Base-by-base conservation (phyloP, 2,113 vertebrate genomes). In the Periophthalmodon schlosseri region DNA sequence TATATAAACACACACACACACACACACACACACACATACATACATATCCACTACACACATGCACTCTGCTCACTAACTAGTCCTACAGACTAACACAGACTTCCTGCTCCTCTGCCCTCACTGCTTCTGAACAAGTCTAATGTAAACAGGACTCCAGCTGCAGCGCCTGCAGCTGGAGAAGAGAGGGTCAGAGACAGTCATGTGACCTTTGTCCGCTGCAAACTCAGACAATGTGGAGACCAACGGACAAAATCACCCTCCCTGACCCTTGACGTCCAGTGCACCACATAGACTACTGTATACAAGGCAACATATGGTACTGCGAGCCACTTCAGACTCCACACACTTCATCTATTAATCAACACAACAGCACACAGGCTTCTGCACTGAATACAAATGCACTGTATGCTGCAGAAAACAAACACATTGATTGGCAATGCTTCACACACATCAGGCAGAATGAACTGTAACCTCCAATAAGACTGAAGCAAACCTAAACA, bases 151-250 rank as follows among this genome's bases (percentile, higher is more conserved):
- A 72, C 75, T 88, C 73, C 82, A 81, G 80, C 84, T 85, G 88
- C 65, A 86, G 79, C 21, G 72, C 24, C 66, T 86, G 75, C 87
- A 90, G 83, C 86, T 85, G 89, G 76, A 79, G 76, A 50, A 54
- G 85, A 76, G 72, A 78, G 77, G 89, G 88, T 89, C 87, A 89
- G 83, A 86, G 80, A 75, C 83, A 84, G 86, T 76, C 82, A 81
- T 63, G 57, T 79, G 81, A 87, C 77, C 80, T 69, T 80, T 78
- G 89, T 87, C 88, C 87, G 68, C 88, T 81, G 77, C 81, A 77
- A 85, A 86, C 81, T 69, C 70, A 77, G 20, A 20, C 52, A 72
- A 80, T 73, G 85, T 80, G 83, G 81, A 86, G 80, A 68, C 16
- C 49, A 47, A 70, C 54, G 65, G 57, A 46, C 76, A 69, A 2